Percentiles rank a stretch among this genome's conserved stretches.
phyloP scores from a whole-genome alignment of 2,797 vertebrate species.

The Ibycter americanus region DNA sequence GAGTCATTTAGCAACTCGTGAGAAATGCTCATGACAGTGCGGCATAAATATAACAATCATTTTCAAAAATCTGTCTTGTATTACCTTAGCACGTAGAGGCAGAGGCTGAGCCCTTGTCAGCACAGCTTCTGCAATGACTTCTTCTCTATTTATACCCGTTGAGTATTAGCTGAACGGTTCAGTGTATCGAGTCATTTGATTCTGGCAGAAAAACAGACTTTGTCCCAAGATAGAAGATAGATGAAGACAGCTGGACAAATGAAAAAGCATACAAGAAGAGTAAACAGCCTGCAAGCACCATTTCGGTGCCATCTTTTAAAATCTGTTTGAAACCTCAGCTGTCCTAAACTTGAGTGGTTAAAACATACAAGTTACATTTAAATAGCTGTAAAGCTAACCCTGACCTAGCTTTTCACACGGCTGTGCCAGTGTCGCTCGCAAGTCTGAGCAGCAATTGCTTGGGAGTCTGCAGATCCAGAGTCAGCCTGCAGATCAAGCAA shows the following conservation, averaged over 20 bases:
- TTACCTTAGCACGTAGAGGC: not conserved
- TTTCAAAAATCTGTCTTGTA: not conserved
- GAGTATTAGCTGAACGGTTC: not conserved
- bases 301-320: not conserved
- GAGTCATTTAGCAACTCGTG: not conserved
- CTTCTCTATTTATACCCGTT: not conserved
- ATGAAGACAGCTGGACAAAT: not conserved
- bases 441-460: not conserved
- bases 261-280: not conserved
- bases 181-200: not conserved
- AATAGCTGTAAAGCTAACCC: not conserved
- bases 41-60: not conserved
- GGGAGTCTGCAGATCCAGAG: not conserved
- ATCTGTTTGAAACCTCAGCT: not conserved
- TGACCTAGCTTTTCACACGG: not conserved
- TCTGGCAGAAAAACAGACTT: not conserved
- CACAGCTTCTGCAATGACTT: not conserved
- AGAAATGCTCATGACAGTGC: not conserved
- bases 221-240: not conserved
- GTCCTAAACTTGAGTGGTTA: not conserved
- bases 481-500: not conserved
- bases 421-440: not conserved
- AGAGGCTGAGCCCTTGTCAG: not conserved
- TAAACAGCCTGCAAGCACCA: not conserved
- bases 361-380: not conserved